phyloP scores from a whole-genome alignment of 1,140 invertebrate genomes.

The Cyclargus thomasi region DNA sequence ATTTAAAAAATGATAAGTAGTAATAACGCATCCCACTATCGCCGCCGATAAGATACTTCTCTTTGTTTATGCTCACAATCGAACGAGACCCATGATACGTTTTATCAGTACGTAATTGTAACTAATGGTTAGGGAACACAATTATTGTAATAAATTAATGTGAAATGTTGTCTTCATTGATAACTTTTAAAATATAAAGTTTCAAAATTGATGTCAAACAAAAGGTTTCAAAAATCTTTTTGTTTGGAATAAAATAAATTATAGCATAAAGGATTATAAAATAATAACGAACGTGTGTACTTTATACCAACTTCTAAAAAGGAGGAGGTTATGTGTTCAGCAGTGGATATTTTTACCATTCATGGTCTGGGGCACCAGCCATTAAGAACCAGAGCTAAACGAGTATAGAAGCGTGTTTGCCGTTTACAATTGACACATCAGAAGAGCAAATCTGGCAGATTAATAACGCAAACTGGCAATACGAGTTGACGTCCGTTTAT shows the following conservation, averaged over 20 bases:
- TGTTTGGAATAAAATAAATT: too few species aligned
- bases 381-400: neutral
- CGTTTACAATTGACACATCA: neutral
- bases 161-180: neutral
- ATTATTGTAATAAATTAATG: neutral
- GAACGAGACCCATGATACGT: neutral
- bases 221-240: too few species aligned
- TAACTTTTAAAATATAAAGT: too few species aligned
- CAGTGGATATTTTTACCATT: too few species aligned
- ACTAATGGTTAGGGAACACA: constrained; percentile 13
- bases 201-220: too few species aligned
- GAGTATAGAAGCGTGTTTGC: neutral
- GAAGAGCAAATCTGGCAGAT: constrained; percentile 7
- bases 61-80: constrained; percentile 16
- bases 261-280: too few species aligned
- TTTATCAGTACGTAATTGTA: constrained; percentile 12
- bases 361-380: neutral
- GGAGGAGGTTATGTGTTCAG: too few species aligned
- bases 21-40: constrained; percentile 12
- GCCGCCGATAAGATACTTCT: constrained; percentile 8
- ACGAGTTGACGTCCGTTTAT: constrained; percentile 23
- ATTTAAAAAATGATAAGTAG: constrained; percentile 10
- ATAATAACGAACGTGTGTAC: too few species aligned
- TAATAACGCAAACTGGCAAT: constrained; percentile 20
- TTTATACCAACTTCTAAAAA: too few species aligned